Percentiles rank a stretch among this genome's conserved stretches.
phyloP scores from a whole-genome alignment of 2,113 vertebrate genomes.

The Callipepla squamata region DNA sequence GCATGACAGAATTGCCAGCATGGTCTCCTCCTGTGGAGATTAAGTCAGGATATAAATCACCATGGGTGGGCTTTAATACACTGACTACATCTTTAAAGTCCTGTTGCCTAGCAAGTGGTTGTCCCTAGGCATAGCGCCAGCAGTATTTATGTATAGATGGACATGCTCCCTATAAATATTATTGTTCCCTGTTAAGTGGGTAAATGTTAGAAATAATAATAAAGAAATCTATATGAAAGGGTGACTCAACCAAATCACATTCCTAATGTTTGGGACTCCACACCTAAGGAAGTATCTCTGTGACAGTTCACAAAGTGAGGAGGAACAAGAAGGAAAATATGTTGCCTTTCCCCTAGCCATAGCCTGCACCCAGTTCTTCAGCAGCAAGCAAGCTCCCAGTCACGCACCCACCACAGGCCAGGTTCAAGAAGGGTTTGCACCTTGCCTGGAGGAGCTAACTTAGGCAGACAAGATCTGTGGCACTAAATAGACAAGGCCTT shows the following conservation, averaged over 20 bases:
- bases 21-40: neutral
- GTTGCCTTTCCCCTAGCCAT: rapidly evolving
- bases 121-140: neutral
- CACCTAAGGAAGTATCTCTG: neutral
- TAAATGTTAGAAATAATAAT: slow-evolving; percentile 10
- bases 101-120: neutral
- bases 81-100: neutral
- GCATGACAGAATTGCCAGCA: neutral
- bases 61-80: neutral
- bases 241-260: neutral
- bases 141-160: neutral
- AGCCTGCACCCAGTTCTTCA: neutral
- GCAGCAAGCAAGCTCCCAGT: neutral
- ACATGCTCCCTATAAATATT: slow-evolving; percentile 8
- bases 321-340: neutral
- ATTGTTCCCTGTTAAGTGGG: neutral
- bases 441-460: neutral
- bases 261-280: neutral
- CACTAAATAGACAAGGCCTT: neutral
- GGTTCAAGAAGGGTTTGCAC: neutral
- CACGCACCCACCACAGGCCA: rapidly evolving
- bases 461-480: neutral
- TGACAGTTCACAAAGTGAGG: neutral
- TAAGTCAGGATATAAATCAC: neutral
- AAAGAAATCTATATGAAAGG: neutral